A percentile compares a stretch with the other conserved stretches of the same genome.
phyloP scores from a whole-genome alignment of 2,888 invertebrate species.

The Ariolimax columbianus region DNA sequence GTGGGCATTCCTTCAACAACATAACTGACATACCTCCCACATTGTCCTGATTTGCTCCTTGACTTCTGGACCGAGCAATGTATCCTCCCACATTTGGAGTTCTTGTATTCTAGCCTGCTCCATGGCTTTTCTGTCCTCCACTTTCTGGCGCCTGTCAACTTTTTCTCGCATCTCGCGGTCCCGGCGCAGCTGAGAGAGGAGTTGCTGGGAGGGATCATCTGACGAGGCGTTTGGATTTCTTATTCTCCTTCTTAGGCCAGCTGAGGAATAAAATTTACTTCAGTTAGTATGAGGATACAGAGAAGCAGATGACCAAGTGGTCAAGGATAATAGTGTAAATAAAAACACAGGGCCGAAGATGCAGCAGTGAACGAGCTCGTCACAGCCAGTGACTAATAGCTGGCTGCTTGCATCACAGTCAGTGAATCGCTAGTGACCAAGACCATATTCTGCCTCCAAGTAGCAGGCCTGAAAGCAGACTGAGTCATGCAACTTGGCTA shows the following conservation, averaged over 20 bases:
- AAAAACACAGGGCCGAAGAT: too few relatives aligned
- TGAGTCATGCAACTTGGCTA: too few relatives aligned
- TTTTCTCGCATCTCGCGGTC: slow-evolving; percentile 76
- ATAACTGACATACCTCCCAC: slow-evolving; percentile 83
- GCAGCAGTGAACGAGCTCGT: too few relatives aligned
- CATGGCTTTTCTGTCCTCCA: slow-evolving; percentile 78
- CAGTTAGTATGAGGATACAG: background rate
- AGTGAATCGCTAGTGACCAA: too few relatives aligned
- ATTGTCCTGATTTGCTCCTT: slow-evolving; percentile 80
- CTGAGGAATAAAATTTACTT: background rate
- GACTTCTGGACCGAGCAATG: slow-evolving; percentile 76
- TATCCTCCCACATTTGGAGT: slow-evolving; percentile 80
- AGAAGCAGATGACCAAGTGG: too few relatives aligned
- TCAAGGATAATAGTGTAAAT: too few relatives aligned
- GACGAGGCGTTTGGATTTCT: slow-evolving; percentile 63
- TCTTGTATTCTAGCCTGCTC: slow-evolving; percentile 66
- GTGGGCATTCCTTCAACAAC: too few relatives aligned
- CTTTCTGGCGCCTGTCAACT: slow-evolving; percentile 72
- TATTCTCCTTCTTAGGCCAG: slow-evolving; percentile 62
- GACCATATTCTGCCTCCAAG: too few relatives aligned
- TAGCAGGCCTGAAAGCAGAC: too few relatives aligned
- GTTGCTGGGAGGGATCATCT: slow-evolving; percentile 67
- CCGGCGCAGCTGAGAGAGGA: slow-evolving; percentile 77
- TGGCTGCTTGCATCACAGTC: too few relatives aligned
- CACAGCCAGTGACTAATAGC: too few relatives aligned